A percentile compares a stretch with the other conserved stretches of the same genome.
These are phyloP conservation scores for Nephrotoma guestfalica DNA, from an alignment of 2,888 invertebrate genomes.

Conservation along the genomic window DNA sequence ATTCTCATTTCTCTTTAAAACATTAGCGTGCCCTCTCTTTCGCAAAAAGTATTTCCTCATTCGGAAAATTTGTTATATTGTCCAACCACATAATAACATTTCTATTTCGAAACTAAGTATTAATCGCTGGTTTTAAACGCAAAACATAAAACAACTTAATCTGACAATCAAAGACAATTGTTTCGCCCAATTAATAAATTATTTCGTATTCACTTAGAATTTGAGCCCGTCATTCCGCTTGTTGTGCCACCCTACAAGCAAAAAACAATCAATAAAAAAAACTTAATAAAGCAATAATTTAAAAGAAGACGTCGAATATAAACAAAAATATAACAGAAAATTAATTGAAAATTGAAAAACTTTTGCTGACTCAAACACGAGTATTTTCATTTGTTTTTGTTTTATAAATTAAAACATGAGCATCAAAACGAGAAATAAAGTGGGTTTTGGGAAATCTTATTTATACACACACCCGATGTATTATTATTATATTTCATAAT, in stretches of 20 bases:
- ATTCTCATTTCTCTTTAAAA: no score
- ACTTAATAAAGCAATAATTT: background rate
- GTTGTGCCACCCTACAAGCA: background rate
- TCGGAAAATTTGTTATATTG: no score
- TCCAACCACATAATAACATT: no score
- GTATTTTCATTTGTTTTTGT: background rate
- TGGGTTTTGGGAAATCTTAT: background rate
- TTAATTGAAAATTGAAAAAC: background rate
- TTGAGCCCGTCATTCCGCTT: background rate
- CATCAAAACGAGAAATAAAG: background rate
- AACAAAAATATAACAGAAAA: background rate
- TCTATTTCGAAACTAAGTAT: no score
- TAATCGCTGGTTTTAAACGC: no score
- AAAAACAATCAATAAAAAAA: background rate
- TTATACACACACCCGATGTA: background rate
- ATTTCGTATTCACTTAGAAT: background rate
- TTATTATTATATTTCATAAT: background rate
- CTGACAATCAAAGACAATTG: no score
- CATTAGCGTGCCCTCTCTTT: no score
- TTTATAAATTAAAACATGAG: background rate
- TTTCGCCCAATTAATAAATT: no score
- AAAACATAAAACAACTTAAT: no score
- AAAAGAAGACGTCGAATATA: background rate
- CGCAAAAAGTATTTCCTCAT: no score
- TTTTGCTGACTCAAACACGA: background rate